phyloP scores from a whole-genome alignment of 1,140 invertebrate species.

The Scaptomyza pallida region DNA sequence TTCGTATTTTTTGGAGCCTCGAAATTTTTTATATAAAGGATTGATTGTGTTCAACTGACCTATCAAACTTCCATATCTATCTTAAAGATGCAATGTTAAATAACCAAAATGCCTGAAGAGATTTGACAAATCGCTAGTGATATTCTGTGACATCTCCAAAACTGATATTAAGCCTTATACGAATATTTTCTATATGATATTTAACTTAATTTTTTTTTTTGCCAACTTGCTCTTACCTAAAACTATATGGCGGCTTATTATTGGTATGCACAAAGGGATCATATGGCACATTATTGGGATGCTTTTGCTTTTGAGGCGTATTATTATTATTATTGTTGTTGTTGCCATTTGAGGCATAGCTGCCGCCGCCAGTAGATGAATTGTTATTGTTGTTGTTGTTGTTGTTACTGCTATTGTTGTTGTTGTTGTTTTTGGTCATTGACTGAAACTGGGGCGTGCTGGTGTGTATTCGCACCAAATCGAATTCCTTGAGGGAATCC shows the following conservation, averaged over 20 bases:
- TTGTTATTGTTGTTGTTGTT: constrained; percentile 37
- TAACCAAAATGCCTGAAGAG: too few relatives aligned
- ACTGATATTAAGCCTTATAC: too few relatives aligned
- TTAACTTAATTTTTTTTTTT: too few relatives aligned
- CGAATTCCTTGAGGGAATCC: constrained; percentile 81
- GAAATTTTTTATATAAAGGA: too few relatives aligned
- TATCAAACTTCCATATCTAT: too few relatives aligned
- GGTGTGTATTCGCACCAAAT: constrained; percentile 63
- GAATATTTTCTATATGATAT: too few relatives aligned
- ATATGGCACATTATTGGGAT: constrained; percentile 90
- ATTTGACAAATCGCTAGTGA: too few relatives aligned
- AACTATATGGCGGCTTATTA: constrained; percentile 96
- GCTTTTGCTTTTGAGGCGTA: constrained; percentile 86
- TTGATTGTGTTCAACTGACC: too few relatives aligned
- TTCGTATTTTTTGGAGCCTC: too few relatives aligned
- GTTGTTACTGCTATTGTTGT: constrained; percentile 24
- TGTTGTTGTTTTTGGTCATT: constrained; percentile 40
- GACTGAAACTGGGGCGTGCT: constrained; percentile 70
- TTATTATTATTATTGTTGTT: constrained; percentile 30
- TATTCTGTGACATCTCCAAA: too few relatives aligned
- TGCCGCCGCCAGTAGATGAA: constrained; percentile 19
- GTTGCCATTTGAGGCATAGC: constrained; percentile 7
- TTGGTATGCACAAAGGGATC: constrained; percentile 91
- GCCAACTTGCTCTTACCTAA: constrained; percentile 61
- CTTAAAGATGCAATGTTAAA: too few relatives aligned